A percentile compares a stretch with the other conserved stretches of the same genome.
Conservation (phyloP, 2,113 vertebrate species). For the Callipepla californica region DNA sequence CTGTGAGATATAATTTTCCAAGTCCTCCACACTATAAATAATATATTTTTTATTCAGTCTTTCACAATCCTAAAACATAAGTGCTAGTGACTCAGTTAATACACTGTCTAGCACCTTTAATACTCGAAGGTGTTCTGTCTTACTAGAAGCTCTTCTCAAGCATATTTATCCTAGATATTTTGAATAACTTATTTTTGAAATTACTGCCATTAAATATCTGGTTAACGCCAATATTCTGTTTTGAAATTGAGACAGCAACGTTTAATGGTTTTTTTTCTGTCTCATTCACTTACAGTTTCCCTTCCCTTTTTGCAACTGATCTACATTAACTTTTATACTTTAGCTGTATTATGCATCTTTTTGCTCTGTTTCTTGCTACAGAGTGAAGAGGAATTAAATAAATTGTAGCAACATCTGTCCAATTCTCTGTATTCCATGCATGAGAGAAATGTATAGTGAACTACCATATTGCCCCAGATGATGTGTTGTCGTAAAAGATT, state of each 20-base stretch:
- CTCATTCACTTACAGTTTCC: background rate
- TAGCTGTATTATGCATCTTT: background rate
- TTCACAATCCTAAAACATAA: slow-evolving; percentile 21
- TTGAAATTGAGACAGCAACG: background rate
- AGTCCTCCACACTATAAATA: slow-evolving; percentile 27
- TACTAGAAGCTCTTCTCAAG: background rate
- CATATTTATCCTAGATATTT: background rate
- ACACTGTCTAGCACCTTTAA: background rate
- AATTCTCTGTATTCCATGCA: background rate
- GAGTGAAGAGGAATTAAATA: background rate
- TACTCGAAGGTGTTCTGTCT: background rate
- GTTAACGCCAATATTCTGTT: background rate
- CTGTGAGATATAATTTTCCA: slow-evolving; percentile 1
- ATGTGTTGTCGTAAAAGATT: background rate
- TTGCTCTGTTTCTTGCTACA: background rate
- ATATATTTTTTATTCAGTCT: background rate
- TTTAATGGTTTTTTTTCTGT: background rate
- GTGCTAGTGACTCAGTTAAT: background rate
- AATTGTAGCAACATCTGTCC: background rate
- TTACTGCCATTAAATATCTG: background rate
- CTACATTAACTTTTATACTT: background rate
- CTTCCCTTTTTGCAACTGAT: background rate
- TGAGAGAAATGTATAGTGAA: background rate
- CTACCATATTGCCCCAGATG: background rate
- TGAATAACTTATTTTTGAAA: background rate